A percentile compares a stretch with the other conserved stretches of the same genome.
phyloP scores from a whole-genome alignment of 2,888 invertebrate species.

The Eueremaeus valkanovi region DNA sequence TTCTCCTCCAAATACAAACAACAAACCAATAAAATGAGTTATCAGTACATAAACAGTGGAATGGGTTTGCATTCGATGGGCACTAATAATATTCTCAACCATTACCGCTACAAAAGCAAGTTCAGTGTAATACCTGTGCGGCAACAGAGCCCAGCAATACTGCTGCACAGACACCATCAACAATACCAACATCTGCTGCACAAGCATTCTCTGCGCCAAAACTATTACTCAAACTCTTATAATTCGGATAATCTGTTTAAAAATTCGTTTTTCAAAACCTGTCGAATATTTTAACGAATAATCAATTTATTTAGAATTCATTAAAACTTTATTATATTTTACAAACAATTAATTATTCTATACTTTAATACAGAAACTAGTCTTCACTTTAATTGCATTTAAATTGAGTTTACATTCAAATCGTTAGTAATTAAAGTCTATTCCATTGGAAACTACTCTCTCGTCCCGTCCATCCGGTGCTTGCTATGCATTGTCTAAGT shows the following conservation, averaged over 20 bases:
- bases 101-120: conserved; percentile 22
- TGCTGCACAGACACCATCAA: conserved; percentile 4
- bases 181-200: not conserved
- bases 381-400: no score
- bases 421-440: no score
- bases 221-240: not conserved
- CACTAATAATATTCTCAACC: not conserved
- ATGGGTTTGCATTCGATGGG: not conserved
- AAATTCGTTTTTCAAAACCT: conserved; percentile 27
- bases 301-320: not conserved
- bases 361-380: no score
- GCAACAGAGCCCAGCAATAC: not conserved
- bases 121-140: not conserved
- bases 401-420: no score
- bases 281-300: conserved; percentile 19
- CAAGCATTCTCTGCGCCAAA: not conserved
- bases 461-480: not conserved
- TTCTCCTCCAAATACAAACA: not conserved
- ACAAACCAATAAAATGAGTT: not conserved
- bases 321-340: not conserved
- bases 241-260: not conserved
- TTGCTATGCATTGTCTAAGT: not conserved
- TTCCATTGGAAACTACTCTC: not conserved
- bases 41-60: conserved; percentile 1
- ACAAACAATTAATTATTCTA: not conserved